Percentiles rank a stretch among this genome's conserved stretches.
Conservation (phyloP, 2,113 vertebrate species). For the Okapia johnstoni region DNA sequence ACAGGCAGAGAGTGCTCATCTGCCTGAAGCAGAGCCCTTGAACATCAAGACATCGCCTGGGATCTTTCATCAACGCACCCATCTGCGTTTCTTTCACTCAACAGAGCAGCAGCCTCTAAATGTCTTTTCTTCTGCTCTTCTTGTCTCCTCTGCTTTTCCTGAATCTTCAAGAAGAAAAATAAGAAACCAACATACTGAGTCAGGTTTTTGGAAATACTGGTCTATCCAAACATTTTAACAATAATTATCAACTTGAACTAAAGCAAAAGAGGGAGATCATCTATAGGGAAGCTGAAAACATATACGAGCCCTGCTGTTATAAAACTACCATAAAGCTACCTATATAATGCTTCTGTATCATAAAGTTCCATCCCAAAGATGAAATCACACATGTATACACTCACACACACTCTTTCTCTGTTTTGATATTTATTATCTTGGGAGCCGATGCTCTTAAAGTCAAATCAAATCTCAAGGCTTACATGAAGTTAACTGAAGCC, state of each 20-base stretch:
- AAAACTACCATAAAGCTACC: not conserved
- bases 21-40: not conserved
- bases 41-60: not conserved
- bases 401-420: not conserved
- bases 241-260: not conserved
- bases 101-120: slow-evolving; percentile 83
- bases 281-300: not conserved
- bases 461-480: not conserved
- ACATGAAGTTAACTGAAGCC: not conserved
- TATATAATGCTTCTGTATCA: not conserved
- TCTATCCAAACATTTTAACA: slow-evolving; percentile 22
- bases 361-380: not conserved
- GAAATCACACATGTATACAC: not conserved
- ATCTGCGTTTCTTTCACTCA: slow-evolving; percentile 91
- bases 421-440: not conserved
- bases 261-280: not conserved
- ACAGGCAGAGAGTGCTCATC: not conserved
- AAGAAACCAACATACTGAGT: slow-evolving; percentile 27
- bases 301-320: not conserved
- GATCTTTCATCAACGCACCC: slow-evolving; percentile 80
- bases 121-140: slow-evolving; percentile 91
- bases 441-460: not conserved
- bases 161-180: slow-evolving; percentile 81
- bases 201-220: not conserved
- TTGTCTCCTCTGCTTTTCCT: slow-evolving; percentile 88